A percentile compares a stretch with the other conserved stretches of the same genome.
phyloP scores from a whole-genome alignment of 1,140 invertebrate species.

The Plectus sambesii region DNA sequence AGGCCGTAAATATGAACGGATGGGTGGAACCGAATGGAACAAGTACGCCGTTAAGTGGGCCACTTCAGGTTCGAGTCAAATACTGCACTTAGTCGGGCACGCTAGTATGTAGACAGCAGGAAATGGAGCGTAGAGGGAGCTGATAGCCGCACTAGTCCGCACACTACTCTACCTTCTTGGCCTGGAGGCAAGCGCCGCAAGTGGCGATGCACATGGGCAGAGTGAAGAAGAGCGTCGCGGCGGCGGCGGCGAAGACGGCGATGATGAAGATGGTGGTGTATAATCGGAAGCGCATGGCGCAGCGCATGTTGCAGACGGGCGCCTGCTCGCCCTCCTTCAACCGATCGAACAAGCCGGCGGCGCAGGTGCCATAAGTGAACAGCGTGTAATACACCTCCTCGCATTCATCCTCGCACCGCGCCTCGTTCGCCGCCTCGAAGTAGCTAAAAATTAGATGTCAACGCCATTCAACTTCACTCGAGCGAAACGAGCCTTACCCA shows the following conservation, averaged over 20 bases:
- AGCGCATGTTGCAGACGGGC: conserved; percentile 32
- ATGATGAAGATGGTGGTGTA: conserved; percentile 37
- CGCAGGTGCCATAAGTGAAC: conserved; percentile 38
- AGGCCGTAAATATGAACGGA: neutral
- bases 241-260: conserved; percentile 31
- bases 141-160: neutral
- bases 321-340: conserved; percentile 24
- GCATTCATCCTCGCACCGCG: conserved; percentile 40
- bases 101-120: conserved; percentile 4
- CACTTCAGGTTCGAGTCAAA: neutral
- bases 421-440: conserved; percentile 28
- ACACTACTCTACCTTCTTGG: conserved; percentile 32
- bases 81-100: neutral
- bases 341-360: conserved; percentile 35
- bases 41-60: neutral
- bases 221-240: conserved; percentile 36
- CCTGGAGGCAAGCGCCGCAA: conserved; percentile 37
- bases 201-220: conserved; percentile 41
- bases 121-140: conserved; percentile 11
- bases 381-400: conserved; percentile 36
- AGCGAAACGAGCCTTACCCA: too few species aligned
- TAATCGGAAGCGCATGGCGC: conserved; percentile 33
- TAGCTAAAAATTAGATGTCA: conserved; percentile 36
- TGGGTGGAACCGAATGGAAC: neutral
- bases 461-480: too few species aligned